Evolutionary conservation across 2,113 vertebrate genomes (phyloP).

Genomic region (Spea bombifrons): DNA sequence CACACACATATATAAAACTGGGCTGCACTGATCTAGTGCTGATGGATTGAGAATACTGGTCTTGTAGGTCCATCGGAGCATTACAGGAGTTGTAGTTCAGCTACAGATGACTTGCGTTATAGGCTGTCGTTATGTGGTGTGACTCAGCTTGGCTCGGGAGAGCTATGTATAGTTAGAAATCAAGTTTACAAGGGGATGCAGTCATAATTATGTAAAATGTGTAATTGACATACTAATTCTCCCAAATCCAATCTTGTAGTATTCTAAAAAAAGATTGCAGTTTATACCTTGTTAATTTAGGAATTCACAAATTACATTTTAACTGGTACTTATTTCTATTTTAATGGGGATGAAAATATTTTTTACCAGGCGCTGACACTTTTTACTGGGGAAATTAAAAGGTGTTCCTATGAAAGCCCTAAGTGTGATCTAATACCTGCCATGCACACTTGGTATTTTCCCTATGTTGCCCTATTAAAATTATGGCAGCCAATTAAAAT

Average conservation of each 20-base stretch:
- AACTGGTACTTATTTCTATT: constrained; percentile 30
- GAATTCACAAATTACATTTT: constrained; percentile 38
- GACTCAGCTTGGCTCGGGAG: constrained; percentile 1
- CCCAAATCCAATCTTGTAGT: constrained; percentile 24
- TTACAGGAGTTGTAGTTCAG: no score
- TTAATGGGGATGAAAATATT: constrained; percentile 14
- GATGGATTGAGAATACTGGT: no score
- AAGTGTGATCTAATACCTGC: constrained; percentile 12
- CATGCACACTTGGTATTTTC: background rate
- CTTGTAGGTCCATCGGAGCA: no score
- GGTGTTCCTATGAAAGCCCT: background rate
- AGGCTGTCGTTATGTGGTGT: background rate
- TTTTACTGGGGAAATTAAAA: constrained; percentile 18
- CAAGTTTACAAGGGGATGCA: constrained; percentile 29
- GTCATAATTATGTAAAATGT: constrained; percentile 35
- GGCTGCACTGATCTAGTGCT: no score
- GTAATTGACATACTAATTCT: constrained; percentile 25
- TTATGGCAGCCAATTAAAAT: constrained; percentile 28
- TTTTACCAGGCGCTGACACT: constrained; percentile 4
- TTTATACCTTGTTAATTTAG: constrained; percentile 34
- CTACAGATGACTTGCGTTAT: background rate
- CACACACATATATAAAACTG: no score
- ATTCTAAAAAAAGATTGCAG: constrained; percentile 26
- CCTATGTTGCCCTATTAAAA: constrained; percentile 33
- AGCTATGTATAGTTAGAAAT: constrained; percentile 21